phyloP scores from a whole-genome alignment of 53 echinoderm and acorn worm species.

The Echinarachnius parma region DNA sequence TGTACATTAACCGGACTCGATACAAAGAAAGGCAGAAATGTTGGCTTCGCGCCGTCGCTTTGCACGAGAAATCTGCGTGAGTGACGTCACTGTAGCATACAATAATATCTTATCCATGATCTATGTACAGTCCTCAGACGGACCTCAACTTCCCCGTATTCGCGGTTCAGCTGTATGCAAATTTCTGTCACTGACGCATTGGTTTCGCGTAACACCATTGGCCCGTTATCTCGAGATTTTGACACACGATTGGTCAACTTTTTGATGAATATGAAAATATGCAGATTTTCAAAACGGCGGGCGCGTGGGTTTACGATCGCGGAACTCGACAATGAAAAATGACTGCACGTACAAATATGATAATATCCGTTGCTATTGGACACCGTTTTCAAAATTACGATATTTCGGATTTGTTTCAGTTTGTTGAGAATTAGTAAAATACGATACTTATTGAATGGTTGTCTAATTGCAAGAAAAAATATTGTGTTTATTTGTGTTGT shows the following conservation, averaged over 20 bases:
- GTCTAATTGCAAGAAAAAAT: too few species aligned
- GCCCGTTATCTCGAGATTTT: not conserved
- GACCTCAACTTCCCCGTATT: conserved; percentile 15
- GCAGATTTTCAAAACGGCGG: conserved; percentile 33
- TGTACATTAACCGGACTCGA: not conserved
- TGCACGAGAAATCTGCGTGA: too few species aligned
- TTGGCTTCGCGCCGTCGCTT: too few species aligned
- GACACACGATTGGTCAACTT: not conserved
- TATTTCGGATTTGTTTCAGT: too few species aligned
- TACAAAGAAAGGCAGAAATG: too few species aligned
- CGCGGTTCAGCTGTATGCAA: conserved; percentile 52
- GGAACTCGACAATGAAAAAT: not conserved
- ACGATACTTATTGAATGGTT: too few species aligned
- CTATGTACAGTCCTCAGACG: too few species aligned
- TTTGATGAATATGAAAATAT: conserved; percentile 34
- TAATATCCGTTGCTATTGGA: conserved; percentile 38
- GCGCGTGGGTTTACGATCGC: conserved; percentile 44
- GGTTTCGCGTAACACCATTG: conserved; percentile 16
- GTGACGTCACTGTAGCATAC: too few species aligned
- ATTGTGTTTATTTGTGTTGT: too few species aligned
- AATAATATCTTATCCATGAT: too few species aligned
- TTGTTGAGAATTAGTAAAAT: too few species aligned
- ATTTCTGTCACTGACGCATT: conserved; percentile 33
- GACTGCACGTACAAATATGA: conserved; percentile 23
- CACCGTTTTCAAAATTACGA: too few species aligned